phyloP scores from a whole-genome alignment of 2,797 vertebrate species.

The Tapera naevia region DNA sequence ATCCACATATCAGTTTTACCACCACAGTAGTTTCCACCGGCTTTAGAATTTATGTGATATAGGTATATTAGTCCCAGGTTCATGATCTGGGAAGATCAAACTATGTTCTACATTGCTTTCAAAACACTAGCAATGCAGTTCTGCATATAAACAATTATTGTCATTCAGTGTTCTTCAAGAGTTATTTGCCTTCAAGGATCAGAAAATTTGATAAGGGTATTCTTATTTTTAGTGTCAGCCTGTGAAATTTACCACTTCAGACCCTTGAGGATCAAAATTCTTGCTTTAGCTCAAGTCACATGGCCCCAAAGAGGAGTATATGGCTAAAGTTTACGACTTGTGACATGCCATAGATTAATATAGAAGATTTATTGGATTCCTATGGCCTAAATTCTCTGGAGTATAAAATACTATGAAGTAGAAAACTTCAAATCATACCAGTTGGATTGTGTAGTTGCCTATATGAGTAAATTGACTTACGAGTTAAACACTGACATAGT shows the following conservation, averaged over 20 bases:
- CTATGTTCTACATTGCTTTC: background rate
- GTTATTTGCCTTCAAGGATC: background rate
- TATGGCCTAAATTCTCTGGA: background rate
- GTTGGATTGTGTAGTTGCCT: background rate
- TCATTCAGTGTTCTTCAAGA: background rate
- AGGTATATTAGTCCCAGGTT: background rate
- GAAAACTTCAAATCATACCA: background rate
- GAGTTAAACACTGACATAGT: background rate
- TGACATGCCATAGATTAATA: background rate
- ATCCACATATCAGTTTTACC: background rate
- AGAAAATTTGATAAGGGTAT: background rate
- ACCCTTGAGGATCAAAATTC: background rate
- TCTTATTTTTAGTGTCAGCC: no score
- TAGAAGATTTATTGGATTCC: background rate
- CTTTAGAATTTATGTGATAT: background rate
- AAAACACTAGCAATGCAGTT: background rate
- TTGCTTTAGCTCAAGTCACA: background rate
- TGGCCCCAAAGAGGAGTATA: background rate
- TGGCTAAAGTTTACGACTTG: background rate
- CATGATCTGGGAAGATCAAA: background rate
- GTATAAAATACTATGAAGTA: background rate
- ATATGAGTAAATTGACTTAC: background rate
- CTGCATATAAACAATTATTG: background rate
- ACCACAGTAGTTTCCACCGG: background rate
- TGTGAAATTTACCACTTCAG: background rate